Base-by-base conservation (phyloP, 2,797 vertebrate species). In the Pseudopleuronectes americanus region DNA sequence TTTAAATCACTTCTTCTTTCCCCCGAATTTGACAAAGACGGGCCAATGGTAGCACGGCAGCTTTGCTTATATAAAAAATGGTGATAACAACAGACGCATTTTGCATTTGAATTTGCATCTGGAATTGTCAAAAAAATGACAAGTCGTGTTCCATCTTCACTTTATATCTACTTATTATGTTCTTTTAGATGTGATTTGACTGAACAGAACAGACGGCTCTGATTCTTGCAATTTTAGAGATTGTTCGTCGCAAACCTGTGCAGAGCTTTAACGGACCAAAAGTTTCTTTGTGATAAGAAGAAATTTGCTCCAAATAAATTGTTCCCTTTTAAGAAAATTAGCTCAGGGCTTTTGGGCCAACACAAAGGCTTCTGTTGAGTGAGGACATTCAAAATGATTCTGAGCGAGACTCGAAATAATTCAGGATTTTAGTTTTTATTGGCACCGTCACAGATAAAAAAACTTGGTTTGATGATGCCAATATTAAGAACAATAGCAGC, bases 361-460 rank as follows among this genome's bases (percentile, higher is more conserved):
- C 14, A 69, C 51, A 61, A 49, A 77, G 45, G 62, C 49, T 58
- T 61, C 26, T 63, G 49, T 62, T 70, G 16, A 38, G 31, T 57
- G 56, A 70, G 51, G 57, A 80, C 51, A 78, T 59, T 77, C 9
- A 64, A 62, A 68, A 75, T 22, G 8, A 68, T 76, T 83, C 65
- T 65, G 26, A 76, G 45, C 22, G 66, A 57, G 28, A 12, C 54
- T 57, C 41, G 78, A 76, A 75, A 80, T 65, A 79, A 76, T 67
- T 38, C 45, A 68, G 56, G 61, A 75, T 83, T 72, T 68, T 13
- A 67, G 56, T 66, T 66, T 56, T 57, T 66, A 76, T 26, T 78
- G 79, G 72, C 66, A 55, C 78, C 64, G 38, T 69, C 43, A 61
- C 48, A 70, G 57, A 80, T 71, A 79, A 85, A 62, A 66, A 57